These are phyloP conservation scores for Metallyticus violacea DNA, from an alignment of 2,888 invertebrate genomes.

Conservation along the genomic window DNA sequence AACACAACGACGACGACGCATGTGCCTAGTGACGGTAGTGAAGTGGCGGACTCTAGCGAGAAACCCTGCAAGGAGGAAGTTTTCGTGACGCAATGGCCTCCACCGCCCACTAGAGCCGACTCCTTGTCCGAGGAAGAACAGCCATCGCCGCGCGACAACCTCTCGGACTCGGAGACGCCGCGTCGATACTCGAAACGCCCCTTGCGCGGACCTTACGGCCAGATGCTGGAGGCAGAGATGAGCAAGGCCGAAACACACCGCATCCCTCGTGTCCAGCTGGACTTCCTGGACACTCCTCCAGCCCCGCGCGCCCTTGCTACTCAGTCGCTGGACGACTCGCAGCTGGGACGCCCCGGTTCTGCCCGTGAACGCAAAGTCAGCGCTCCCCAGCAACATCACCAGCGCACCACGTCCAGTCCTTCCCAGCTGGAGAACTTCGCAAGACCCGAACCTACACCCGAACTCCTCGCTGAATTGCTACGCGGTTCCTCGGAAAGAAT, in stretches of 20 bases:
- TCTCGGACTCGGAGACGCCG: constrained; percentile 58
- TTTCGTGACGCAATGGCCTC: constrained; percentile 43
- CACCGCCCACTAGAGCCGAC: constrained; percentile 52
- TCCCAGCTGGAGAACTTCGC: constrained; percentile 66
- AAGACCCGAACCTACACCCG: constrained; percentile 54
- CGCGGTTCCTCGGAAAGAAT: constrained; percentile 77
- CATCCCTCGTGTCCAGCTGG: constrained; percentile 52
- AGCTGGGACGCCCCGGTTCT: constrained; percentile 36
- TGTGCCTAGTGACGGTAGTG: neutral
- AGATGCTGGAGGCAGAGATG: constrained; percentile 79
- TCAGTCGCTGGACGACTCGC: constrained; percentile 57
- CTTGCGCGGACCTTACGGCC: constrained; percentile 71
- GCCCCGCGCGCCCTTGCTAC: constrained; percentile 48
- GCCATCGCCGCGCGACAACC: constrained; percentile 63
- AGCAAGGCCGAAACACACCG: constrained; percentile 55
- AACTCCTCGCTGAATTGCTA: constrained; percentile 72
- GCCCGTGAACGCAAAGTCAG: constrained; percentile 59
- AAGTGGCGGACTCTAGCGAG: neutral
- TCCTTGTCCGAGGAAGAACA: constrained; percentile 73
- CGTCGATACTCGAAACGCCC: constrained; percentile 73
- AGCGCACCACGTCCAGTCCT: constrained; percentile 75
- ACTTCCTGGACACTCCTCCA: constrained; percentile 47
- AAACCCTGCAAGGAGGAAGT: neutral
- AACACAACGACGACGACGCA: neutral
- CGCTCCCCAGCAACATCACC: constrained; percentile 57